These are phyloP conservation scores for Tubulanus polymorphus DNA, from an alignment of 2,888 invertebrate genomes.

Conservation along the genomic window DNA sequence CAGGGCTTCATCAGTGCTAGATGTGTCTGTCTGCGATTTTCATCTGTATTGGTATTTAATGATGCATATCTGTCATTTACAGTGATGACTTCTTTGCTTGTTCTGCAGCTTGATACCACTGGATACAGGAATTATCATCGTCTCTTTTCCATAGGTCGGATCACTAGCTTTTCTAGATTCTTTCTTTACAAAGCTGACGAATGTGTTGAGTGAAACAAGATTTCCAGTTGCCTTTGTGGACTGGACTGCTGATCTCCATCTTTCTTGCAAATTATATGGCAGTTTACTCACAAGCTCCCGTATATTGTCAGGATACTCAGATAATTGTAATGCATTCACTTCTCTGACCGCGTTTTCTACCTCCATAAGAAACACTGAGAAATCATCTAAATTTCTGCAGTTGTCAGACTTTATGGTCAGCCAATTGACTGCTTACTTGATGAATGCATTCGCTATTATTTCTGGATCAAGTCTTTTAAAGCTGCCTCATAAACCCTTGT, in stretches of 20 bases:
- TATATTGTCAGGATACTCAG: slow-evolving; percentile 7
- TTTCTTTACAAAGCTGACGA: slow-evolving; percentile 4
- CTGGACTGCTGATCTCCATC: slow-evolving; percentile 7
- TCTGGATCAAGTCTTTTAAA: slow-evolving; percentile 7
- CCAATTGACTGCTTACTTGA: slow-evolving; percentile 12
- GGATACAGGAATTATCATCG: too few species aligned
- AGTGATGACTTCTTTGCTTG: too few species aligned
- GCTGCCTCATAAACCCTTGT: slow-evolving; percentile 6
- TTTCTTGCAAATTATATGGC: slow-evolving; percentile 7
- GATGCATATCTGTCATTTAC: too few species aligned
- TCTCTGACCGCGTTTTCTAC: too few species aligned
- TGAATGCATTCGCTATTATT: slow-evolving; percentile 10
- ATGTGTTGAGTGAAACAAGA: neutral
- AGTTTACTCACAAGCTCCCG: slow-evolving; percentile 3
- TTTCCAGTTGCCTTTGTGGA: neutral
- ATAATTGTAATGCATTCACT: slow-evolving; percentile 5
- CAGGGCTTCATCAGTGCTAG: too few species aligned
- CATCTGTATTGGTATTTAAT: too few species aligned
- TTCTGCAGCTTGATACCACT: too few species aligned
- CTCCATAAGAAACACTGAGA: slow-evolving; percentile 8
- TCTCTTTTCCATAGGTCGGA: slow-evolving; percentile 5
- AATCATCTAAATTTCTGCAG: slow-evolving; percentile 9
- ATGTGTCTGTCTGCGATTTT: too few species aligned
- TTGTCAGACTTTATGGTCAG: slow-evolving; percentile 8
- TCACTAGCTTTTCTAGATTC: slow-evolving; percentile 1